These are phyloP conservation scores for Laspeyria flexula DNA, from an alignment of 2,888 invertebrate genomes.

Conservation along the genomic window DNA sequence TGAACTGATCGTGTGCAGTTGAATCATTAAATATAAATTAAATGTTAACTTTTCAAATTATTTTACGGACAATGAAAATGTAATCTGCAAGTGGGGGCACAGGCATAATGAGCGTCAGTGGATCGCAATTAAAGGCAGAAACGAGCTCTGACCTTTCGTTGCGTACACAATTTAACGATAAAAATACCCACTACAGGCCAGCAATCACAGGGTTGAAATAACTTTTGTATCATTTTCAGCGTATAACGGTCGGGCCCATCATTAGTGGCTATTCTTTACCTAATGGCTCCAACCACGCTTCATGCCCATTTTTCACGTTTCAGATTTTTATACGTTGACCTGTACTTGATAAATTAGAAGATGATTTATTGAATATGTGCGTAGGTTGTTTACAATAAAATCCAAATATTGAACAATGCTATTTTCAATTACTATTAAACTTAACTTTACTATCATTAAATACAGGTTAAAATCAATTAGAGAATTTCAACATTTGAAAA, in stretches of 20 bases:
- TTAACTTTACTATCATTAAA: no score
- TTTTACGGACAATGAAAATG: constrained; percentile 53
- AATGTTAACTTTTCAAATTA: constrained; percentile 42
- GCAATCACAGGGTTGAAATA: constrained; percentile 13
- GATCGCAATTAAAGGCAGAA: constrained; percentile 55
- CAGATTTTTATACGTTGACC: background rate
- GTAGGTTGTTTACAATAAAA: no score
- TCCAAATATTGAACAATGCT: no score
- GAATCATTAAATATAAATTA: background rate
- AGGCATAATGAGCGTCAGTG: constrained; percentile 53
- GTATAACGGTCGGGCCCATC: constrained; percentile 16
- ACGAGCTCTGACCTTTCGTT: constrained; percentile 41
- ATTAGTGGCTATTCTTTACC: constrained; percentile 9
- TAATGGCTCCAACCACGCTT: constrained; percentile 6
- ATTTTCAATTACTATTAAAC: no score
- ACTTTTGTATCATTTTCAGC: constrained; percentile 16
- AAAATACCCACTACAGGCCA: constrained; percentile 29
- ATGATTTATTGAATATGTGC: no score
- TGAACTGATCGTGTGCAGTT: no score
- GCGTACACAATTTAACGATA: constrained; percentile 33
- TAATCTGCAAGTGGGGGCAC: constrained; percentile 42
- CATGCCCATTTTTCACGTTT: background rate
- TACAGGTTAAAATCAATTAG: no score
- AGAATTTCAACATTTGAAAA: no score
- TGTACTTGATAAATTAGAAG: constrained; percentile 1